Conservation (phyloP, 2,113 vertebrate species). For the Merops nubicus region DNA sequence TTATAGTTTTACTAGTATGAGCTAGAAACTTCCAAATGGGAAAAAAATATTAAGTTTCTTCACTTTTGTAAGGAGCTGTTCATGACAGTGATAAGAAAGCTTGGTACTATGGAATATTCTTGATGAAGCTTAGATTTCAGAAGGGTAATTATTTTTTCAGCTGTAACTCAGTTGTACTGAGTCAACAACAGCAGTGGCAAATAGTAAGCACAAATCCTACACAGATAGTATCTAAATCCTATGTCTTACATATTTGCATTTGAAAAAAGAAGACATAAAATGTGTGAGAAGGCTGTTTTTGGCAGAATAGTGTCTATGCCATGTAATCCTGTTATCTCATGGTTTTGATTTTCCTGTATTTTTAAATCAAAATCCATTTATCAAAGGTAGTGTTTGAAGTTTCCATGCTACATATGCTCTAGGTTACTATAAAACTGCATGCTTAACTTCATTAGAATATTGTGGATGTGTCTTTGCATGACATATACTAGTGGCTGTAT, state of each 20-base stretch:
- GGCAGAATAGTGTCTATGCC: background rate
- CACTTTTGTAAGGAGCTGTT: background rate
- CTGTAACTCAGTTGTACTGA: background rate
- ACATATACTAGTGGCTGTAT: background rate
- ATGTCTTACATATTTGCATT: background rate
- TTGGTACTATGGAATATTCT: constrained; percentile 3
- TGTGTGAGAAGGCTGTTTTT: background rate
- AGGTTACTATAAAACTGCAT: background rate
- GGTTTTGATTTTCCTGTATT: background rate
- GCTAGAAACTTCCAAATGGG: background rate
- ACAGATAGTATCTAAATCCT: constrained; percentile 13
- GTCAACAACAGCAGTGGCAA: constrained; percentile 1
- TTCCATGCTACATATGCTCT: background rate
- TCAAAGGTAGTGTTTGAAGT: background rate
- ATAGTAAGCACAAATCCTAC: background rate
- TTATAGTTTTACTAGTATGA: too few relatives aligned
- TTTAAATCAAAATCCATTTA: background rate
- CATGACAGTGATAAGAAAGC: background rate
- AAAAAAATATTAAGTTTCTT: too few relatives aligned
- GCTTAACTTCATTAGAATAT: background rate
- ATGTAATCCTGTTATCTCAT: background rate
- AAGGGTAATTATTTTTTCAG: background rate
- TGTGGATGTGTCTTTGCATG: background rate
- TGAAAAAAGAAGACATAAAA: background rate
- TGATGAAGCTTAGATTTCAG: background rate